Evolutionary conservation across 2,113 vertebrate genomes (phyloP), one percentile per base, ranked within the genome.

Genomic region (Chaetops frenatus): DNA sequence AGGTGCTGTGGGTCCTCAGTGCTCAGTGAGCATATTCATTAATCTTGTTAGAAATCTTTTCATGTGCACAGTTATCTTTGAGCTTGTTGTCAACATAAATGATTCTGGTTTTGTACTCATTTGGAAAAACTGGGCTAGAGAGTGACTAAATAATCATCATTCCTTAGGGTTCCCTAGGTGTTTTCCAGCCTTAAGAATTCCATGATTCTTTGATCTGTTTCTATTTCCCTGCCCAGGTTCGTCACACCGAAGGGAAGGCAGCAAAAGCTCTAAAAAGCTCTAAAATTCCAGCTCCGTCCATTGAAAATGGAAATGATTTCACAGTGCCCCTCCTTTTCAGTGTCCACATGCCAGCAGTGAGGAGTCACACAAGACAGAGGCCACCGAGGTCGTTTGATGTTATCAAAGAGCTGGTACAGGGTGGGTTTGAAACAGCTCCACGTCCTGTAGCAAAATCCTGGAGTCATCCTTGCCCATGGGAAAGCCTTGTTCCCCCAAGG

Each of bases 191-290:
- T 51, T 27, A 61, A 60, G 20, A 28, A 28, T 38, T 21, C 35
- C 25, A 8, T 9, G 3, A 31, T 21, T 7, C 33, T 60, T n/a
- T 8, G 12, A 27, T 36, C 28, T 45, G 15, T 3, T 66, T 38
- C 51, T 21, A 9, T 23, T 79, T 72, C 61, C 24, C 21, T 53
- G 42, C 24, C 12, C 38, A 42, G 54, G 36, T 54, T 69, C 4
- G 0, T 47, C 1, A 0, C 33, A 36, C 35, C 12, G 18, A 81
- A 65, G 54, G 29, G n/a, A 51, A 38, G 60, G 56, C 1, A 2
- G 27, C 11, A 15, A 36, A 35, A 90, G 33, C 60, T 54, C 51
- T 40, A 12, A 45, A 29, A 54, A 53, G 15, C 56, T 54, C 8
- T 5, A 16, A 70, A 9, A 17, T 24, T 64, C 33, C 91, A 84